A percentile compares a stretch with the other conserved stretches of the same genome.
Conservation (phyloP, 2,888 invertebrate species). For the Ophonus ardosiacus region DNA sequence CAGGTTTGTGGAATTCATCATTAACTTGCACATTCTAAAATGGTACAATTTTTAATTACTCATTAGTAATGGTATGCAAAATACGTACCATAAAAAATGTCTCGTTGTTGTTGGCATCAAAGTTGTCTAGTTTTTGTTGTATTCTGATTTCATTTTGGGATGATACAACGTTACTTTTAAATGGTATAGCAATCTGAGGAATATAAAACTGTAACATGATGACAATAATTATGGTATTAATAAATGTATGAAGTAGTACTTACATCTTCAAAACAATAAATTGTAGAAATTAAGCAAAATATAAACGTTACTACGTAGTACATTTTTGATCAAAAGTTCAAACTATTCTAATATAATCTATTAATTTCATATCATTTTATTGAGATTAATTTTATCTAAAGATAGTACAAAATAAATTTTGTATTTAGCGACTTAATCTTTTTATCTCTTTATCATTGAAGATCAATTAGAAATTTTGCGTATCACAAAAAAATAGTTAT, state of each 20-base stretch:
- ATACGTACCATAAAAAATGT: neutral
- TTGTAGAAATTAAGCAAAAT: neutral
- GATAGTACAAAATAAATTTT: neutral
- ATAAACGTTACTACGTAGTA: neutral
- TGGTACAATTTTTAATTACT: neutral
- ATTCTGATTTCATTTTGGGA: neutral
- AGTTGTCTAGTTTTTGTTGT: neutral
- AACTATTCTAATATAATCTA: neutral
- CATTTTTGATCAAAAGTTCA: neutral
- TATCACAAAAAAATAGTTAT: neutral
- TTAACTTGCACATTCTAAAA: conserved; percentile 78
- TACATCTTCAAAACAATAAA: neutral
- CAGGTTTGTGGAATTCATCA: conserved; percentile 74
- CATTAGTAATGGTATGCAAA: neutral
- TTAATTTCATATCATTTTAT: neutral
- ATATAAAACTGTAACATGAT: neutral
- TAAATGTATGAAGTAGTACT: neutral
- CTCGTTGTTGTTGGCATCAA: neutral
- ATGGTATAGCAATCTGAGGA: neutral
- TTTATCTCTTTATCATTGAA: neutral
- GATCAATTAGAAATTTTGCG: neutral
- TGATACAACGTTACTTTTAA: neutral
- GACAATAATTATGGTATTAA: neutral
- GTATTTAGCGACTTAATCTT: neutral
- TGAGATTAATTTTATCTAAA: neutral